phyloP scores from a whole-genome alignment of 2,797 vertebrate species.

The Catamblyrhynchus diadema region DNA sequence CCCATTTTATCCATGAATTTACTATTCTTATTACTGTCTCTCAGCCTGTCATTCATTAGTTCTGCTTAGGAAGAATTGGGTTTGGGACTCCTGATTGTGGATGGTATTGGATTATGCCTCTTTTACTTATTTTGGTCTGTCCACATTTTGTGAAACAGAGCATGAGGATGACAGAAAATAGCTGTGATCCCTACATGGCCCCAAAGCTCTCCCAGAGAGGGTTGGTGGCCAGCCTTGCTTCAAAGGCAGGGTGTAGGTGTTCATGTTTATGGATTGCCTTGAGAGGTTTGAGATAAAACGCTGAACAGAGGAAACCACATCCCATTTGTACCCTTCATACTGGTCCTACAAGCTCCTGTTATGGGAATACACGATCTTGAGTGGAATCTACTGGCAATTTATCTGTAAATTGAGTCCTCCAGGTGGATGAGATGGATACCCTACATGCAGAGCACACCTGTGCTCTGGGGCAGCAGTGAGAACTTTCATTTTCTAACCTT shows the following conservation, averaged over 20 bases:
- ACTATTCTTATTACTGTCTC: neutral
- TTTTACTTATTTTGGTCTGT: neutral
- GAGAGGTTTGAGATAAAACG: neutral
- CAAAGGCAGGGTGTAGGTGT: neutral
- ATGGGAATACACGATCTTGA: neutral
- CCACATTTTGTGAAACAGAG: neutral
- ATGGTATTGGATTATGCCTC: neutral
- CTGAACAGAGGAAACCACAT: neutral
- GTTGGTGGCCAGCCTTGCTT: neutral
- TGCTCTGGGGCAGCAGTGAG: neutral
- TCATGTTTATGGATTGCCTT: neutral
- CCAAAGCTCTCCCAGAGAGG: neutral
- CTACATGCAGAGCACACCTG: neutral
- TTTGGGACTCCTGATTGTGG: neutral
- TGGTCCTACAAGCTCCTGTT: neutral
- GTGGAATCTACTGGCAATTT: neutral
- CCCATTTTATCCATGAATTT: neutral
- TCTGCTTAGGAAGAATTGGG: neutral
- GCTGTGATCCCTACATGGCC: neutral
- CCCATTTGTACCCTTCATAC: neutral
- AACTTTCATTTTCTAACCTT: neutral
- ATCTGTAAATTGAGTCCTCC: neutral
- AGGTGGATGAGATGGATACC: neutral
- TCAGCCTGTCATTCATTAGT: slow-evolving; percentile 1
- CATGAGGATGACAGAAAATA: neutral